phyloP scores from a whole-genome alignment of 92 coral and sea anemone species.

The Zoanthus solanderi region DNA sequence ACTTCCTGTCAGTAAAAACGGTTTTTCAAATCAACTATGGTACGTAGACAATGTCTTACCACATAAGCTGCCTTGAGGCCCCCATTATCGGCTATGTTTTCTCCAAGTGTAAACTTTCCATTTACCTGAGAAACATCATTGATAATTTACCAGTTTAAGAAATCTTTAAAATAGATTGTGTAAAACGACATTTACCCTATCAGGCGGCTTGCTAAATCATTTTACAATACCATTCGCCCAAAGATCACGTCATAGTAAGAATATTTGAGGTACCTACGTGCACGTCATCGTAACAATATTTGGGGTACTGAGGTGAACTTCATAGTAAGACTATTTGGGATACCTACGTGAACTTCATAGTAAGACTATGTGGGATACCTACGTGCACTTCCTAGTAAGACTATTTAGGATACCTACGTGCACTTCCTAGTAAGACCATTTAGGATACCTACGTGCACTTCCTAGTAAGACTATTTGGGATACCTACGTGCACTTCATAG shows the following conservation, averaged over 20 bases:
- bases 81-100: constrained; percentile 91
- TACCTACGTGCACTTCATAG: no score
- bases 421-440: no score
- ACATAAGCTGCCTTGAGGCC: constrained; percentile 83
- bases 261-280: background rate
- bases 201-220: no score
- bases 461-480: no score
- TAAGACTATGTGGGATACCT: constrained; percentile 72
- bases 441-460: no score
- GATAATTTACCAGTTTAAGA: background rate
- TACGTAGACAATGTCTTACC: constrained; percentile 43
- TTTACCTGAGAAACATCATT: constrained; percentile 61
- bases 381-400: constrained; percentile 80
- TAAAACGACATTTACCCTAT: no score
- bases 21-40: background rate
- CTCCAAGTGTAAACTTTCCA: constrained; percentile 85
- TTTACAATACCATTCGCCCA: background rate
- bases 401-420: constrained; percentile 54
- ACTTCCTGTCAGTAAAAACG: background rate
- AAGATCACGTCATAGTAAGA: no score
- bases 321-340: no score
- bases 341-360: constrained; percentile 78
- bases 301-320: background rate
- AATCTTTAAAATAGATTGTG: background rate
- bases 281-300: background rate